These are phyloP conservation scores for Sigmodon hispidus DNA, from an alignment of 2,113 vertebrate species.

Conservation along the genomic window DNA sequence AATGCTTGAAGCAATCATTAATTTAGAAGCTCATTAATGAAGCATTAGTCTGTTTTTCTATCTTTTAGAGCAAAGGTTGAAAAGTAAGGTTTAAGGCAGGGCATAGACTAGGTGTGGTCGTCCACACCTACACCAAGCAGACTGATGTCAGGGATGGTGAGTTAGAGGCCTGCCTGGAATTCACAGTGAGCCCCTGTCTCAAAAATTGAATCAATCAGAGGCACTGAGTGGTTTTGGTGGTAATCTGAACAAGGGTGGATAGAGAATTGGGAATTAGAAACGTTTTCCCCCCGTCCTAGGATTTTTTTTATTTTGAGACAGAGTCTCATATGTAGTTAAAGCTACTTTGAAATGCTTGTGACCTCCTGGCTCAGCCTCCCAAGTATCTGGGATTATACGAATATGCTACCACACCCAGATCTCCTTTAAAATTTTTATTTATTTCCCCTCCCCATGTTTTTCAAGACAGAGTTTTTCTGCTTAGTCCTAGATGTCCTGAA, in stretches of 20 bases:
- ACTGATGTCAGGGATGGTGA: not conserved
- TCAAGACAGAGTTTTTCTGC: not conserved
- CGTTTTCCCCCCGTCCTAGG: not conserved
- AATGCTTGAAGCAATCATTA: constrained; percentile 16
- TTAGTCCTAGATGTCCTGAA: not conserved
- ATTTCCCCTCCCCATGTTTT: no score
- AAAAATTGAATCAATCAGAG: not conserved
- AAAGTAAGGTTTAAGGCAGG: constrained; percentile 35
- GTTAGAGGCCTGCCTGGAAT: not conserved
- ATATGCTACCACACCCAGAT: not conserved
- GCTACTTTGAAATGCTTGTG: not conserved
- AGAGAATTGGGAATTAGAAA: not conserved
- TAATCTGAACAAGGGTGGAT: not conserved
- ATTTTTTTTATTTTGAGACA: not conserved
- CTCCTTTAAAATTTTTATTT: not conserved
- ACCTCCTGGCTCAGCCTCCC: not conserved
- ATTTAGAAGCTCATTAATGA: not conserved
- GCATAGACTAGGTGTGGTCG: not conserved
- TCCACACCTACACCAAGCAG: not conserved
- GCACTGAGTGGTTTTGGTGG: not conserved
- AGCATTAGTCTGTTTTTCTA: constrained; percentile 23
- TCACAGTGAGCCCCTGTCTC: not conserved
- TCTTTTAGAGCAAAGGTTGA: constrained; percentile 24
- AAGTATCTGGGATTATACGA: not conserved
- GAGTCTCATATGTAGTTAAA: not conserved